Evolutionary conservation across 2,888 invertebrate genomes (phyloP).

Genomic region (Mesorhabditis sp.): DNA sequence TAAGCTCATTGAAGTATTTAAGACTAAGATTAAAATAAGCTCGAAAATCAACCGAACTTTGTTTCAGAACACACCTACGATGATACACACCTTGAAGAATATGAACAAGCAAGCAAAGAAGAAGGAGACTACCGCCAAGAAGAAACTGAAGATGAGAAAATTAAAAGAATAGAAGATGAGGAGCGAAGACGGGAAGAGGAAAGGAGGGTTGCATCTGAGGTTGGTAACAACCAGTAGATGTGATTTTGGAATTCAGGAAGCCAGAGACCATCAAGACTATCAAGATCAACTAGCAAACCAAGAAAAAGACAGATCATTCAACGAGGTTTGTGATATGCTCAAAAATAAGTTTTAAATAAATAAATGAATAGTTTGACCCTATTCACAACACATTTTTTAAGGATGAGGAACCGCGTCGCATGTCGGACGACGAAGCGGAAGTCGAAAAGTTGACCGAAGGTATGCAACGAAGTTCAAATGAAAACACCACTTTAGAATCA

Average conservation of each 20-base stretch:
- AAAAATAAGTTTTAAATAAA: no score
- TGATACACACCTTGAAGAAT: slow-evolving; percentile 4
- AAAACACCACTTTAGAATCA: no score
- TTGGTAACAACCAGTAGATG: neutral
- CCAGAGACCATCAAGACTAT: neutral
- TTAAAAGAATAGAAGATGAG: neutral
- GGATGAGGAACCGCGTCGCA: no score
- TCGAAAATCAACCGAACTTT: no score
- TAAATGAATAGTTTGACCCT: no score
- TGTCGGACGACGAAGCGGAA: no score
- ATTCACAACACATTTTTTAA: no score
- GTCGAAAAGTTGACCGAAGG: no score
- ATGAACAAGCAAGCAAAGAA: neutral
- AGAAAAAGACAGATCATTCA: slow-evolving; percentile 5
- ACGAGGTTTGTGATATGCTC: neutral
- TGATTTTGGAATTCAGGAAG: slow-evolving; percentile 2
- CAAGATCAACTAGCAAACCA: neutral
- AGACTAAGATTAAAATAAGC: no score
- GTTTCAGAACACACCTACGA: neutral
- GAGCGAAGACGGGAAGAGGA: neutral
- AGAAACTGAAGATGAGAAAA: neutral
- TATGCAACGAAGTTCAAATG: no score
- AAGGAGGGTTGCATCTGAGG: neutral
- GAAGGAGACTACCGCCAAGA: neutral
- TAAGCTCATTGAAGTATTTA: no score